Conservation (phyloP, 2,113 vertebrate genomes). For the Cololabis saira region DNA sequence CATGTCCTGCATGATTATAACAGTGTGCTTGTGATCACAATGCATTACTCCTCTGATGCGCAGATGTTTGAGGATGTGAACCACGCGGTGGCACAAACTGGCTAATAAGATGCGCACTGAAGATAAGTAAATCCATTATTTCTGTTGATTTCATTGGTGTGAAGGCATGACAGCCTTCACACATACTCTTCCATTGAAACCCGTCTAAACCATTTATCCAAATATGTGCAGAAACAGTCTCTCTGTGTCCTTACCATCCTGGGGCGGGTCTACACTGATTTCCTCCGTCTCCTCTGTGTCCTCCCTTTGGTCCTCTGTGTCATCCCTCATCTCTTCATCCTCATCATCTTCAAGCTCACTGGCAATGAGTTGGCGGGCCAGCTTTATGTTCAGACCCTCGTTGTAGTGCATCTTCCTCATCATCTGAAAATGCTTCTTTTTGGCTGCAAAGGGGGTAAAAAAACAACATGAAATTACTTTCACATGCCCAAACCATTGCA, state of each 20-base stretch:
- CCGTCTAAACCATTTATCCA: neutral
- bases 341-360: constrained; percentile 89
- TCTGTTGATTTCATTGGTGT: constrained; percentile 7
- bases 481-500: too few relatives aligned
- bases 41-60: neutral
- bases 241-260: constrained; percentile 70
- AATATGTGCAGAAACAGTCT: neutral
- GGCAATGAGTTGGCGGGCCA: constrained; percentile 94
- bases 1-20: neutral
- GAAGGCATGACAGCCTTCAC: too few relatives aligned
- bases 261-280: constrained; percentile 82
- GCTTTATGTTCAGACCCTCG: constrained; percentile 95
- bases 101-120: constrained; percentile 5
- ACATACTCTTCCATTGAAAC: neutral
- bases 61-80: constrained; percentile 1
- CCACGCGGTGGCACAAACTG: constrained; percentile 3
- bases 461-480: neutral
- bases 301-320: constrained; percentile 82
- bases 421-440: constrained; percentile 95
- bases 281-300: constrained; percentile 84
- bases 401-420: constrained; percentile 99
- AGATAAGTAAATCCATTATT: constrained; percentile 10
- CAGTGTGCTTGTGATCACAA: neutral
- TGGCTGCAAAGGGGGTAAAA: constrained; percentile 75
- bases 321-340: constrained; percentile 89